A percentile compares a stretch with the other conserved stretches of the same genome.
These are phyloP conservation scores for Rhinoraja longicauda DNA, from an alignment of 2,797 vertebrate genomes.

Conservation along the genomic window DNA sequence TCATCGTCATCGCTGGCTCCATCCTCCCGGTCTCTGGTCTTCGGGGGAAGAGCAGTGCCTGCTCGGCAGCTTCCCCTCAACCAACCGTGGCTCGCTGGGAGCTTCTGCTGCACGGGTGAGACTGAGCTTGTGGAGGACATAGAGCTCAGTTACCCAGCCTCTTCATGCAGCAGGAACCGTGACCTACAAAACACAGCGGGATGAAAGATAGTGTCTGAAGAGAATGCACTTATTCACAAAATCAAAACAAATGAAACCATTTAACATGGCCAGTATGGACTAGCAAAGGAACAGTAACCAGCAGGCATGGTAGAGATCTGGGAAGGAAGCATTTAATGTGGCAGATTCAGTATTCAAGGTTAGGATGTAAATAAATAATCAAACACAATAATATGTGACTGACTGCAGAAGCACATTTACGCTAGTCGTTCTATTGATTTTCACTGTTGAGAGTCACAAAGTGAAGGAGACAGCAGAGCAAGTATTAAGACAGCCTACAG, in stretches of 20 bases:
- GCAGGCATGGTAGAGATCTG: background rate
- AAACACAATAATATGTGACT: conserved; percentile 20
- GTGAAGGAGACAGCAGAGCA: background rate
- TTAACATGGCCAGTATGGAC: background rate
- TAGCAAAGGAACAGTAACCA: background rate
- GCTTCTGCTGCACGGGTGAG: too few species aligned
- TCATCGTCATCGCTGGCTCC: too few species aligned
- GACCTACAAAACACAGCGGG: background rate
- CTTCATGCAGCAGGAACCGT: background rate
- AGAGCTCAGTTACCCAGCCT: background rate
- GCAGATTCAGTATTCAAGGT: background rate
- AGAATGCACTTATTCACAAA: background rate
- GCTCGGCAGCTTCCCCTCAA: too few species aligned
- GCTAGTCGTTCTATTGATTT: conserved; percentile 25
- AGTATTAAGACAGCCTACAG: conserved; percentile 24
- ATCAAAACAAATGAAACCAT: background rate
- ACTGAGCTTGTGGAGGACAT: too few species aligned
- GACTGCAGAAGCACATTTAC: background rate
- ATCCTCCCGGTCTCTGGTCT: too few species aligned
- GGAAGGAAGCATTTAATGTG: background rate
- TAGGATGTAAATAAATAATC: background rate
- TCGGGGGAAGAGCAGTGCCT: background rate
- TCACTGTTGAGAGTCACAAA: conserved; percentile 10
- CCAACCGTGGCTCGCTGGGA: too few species aligned
- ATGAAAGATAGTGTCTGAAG: background rate